These are phyloP conservation scores for Leptodactylus fuscus DNA, from an alignment of 2,113 vertebrate species.

Conservation along the genomic window DNA sequence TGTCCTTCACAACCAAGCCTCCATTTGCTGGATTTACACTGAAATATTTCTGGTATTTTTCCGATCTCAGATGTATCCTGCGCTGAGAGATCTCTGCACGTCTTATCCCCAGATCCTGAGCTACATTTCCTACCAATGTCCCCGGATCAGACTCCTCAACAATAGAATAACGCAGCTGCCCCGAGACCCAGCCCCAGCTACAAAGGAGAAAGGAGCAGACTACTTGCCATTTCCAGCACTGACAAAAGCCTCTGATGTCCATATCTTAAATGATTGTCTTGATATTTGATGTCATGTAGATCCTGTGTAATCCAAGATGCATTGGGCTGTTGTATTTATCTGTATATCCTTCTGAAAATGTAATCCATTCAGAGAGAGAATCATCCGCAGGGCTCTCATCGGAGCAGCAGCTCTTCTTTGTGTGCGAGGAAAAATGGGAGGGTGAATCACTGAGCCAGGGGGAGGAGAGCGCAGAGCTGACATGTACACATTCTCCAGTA, in stretches of 20 bases:
- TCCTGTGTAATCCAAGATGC: neutral
- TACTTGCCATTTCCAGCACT: slow-evolving; percentile 16
- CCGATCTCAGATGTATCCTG: slow-evolving; percentile 74
- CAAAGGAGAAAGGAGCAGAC: slow-evolving; percentile 12
- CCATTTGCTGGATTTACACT: slow-evolving; percentile 74
- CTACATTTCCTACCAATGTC: slow-evolving; percentile 10
- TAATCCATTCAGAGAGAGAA: slow-evolving; percentile 67
- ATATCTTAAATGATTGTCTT: neutral
- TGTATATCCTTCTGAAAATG: slow-evolving; percentile 72
- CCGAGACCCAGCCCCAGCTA: slow-evolving; percentile 14
- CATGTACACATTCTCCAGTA: slow-evolving; percentile 68
- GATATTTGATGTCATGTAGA: neutral
- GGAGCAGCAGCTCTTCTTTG: slow-evolving; percentile 39
- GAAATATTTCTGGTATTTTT: slow-evolving; percentile 74
- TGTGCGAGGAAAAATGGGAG: slow-evolving; percentile 68
- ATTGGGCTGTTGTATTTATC: slow-evolving; percentile 67
- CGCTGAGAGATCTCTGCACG: slow-evolving; percentile 74
- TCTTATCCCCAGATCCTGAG: slow-evolving; percentile 60
- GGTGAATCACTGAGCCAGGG: slow-evolving; percentile 71
- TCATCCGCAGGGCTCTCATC: neutral
- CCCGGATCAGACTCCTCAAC: slow-evolving; percentile 7
- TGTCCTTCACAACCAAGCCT: slow-evolving; percentile 67
- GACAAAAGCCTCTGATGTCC: slow-evolving; percentile 16
- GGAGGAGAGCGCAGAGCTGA: slow-evolving; percentile 66
- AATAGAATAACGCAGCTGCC: neutral